phyloP scores from a whole-genome alignment of 2,113 vertebrate species.

The Sarotherodon lohbergeri region DNA sequence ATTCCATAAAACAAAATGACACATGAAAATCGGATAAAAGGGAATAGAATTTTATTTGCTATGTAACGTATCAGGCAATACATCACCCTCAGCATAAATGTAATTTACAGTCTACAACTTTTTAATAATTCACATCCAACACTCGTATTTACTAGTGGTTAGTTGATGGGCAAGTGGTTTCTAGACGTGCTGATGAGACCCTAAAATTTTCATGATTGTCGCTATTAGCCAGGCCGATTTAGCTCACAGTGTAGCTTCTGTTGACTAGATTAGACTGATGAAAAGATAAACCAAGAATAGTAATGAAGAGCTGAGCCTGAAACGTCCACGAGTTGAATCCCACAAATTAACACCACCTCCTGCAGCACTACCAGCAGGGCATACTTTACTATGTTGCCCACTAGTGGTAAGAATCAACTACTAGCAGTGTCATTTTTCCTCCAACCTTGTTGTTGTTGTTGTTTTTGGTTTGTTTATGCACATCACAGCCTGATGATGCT shows the following conservation, averaged over 20 bases:
- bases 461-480: background rate
- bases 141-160: constrained; percentile 63
- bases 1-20: constrained; percentile 26
- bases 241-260: background rate
- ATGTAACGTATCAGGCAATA: constrained; percentile 21
- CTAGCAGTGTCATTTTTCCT: background rate
- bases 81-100: constrained; percentile 35
- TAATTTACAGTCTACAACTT: constrained; percentile 32
- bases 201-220: background rate
- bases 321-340: background rate
- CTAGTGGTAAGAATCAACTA: background rate
- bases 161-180: constrained; percentile 50
- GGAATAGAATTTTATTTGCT: constrained; percentile 43
- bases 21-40: constrained; percentile 17
- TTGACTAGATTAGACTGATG: background rate
- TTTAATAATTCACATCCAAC: constrained; percentile 57
- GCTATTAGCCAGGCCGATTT: background rate
- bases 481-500: constrained; percentile 6
- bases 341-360: background rate
- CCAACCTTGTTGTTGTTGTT: background rate
- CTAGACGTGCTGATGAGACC: constrained; percentile 9
- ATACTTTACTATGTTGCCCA: background rate
- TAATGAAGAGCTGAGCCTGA: background rate
- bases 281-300: background rate
- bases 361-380: background rate